Percentiles rank a stretch among this genome's conserved stretches.
These are phyloP conservation scores for Aphidius colemani DNA, from an alignment of 2,888 invertebrate genomes.

Conservation along the genomic window DNA sequence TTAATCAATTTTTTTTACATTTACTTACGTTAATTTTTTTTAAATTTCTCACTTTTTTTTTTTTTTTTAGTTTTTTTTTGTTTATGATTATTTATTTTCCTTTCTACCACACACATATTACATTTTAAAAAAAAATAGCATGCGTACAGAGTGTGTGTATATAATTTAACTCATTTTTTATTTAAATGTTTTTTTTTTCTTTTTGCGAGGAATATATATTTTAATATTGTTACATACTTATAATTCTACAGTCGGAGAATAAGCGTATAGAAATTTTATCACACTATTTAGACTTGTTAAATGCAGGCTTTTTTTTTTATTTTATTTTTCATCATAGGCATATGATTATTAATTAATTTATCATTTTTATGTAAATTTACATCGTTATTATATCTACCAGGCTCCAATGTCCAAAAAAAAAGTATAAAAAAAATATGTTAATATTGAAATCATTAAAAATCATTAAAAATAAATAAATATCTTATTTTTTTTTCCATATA, in stretches of 20 bases:
- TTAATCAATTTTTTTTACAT: background rate
- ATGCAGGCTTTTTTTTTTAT: constrained; percentile 21
- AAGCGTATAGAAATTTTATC: constrained; percentile 57
- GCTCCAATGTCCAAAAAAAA: no score
- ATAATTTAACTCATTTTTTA: no score
- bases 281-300: constrained; percentile 53
- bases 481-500: no score
- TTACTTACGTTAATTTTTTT: background rate
- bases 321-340: background rate
- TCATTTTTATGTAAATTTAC: background rate
- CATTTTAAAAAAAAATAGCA: no score
- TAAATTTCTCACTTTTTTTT: background rate
- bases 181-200: no score
- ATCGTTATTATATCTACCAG: no score
- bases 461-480: no score
- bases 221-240: constrained; percentile 17
- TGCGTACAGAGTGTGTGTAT: no score
- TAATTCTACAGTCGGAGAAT: constrained; percentile 52
- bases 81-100: background rate
- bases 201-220: no score
- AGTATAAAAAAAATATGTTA: no score
- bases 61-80: background rate
- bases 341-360: background rate
- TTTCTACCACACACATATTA: background rate
- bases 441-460: no score